Base-by-base conservation (phyloP, 2,888 invertebrate species). In the Agrochola lychnidis region DNA sequence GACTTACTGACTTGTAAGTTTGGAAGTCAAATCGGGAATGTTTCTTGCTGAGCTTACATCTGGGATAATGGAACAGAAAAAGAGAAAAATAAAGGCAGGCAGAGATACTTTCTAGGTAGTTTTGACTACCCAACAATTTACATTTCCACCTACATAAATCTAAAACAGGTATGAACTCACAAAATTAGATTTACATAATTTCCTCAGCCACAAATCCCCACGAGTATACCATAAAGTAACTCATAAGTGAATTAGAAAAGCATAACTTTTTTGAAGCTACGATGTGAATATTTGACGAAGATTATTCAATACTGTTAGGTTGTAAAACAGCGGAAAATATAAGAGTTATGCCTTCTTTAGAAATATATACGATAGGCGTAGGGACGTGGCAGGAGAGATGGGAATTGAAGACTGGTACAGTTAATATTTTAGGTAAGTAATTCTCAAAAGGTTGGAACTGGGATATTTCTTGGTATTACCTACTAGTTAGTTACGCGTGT, bases 291-390 rank as follows among this genome's bases (percentile, higher is more conserved):
- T 91, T 91, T 88, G 89, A 89, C 87, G 88, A 84, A 86, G 80
- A 87, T 86, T 88, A 86, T 88, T 88, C 84, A 85, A 89, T 90
- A 81, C 79, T 69, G 77, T 70, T 57, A 63, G 86, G 89, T 76
- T 88, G 85, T 90, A 90, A 91, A 91, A 89, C 87, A 89, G 89
- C 76, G 73, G 80, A 84, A 87, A 89, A 89, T 90, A 87, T 90
- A 88, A 87, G 86, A 90, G 88, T 89, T 90, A 90, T 87, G 87
- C 85, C 82, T 89, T 79, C 84, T 83, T 87, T 86, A 83, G 78
- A 87, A 86, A 78, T 69, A 79, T 80, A 73, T 80, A 80, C 56
- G 73, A 56, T 64, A 40, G 80, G 79, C 73, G 63, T 80, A 74
- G 69, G 67, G 61, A 73, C 19, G 82, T 72, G 69, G 78, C 22